These are phyloP conservation scores for Coenobita brevimanus DNA, from an alignment of 1,140 invertebrate species.

Conservation along the genomic window DNA sequence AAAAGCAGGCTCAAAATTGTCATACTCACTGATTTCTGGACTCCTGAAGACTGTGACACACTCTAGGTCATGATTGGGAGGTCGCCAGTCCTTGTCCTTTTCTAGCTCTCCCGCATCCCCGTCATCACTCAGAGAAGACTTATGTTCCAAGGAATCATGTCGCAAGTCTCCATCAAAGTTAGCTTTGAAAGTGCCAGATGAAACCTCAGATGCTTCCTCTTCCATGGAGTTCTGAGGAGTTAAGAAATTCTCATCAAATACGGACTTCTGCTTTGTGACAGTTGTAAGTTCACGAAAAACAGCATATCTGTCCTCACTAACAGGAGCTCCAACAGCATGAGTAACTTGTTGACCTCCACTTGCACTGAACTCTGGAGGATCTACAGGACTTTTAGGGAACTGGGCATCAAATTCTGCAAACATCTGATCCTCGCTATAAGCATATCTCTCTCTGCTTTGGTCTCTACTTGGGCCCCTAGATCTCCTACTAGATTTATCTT, in stretches of 20 bases:
- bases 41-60: conserved; percentile 68
- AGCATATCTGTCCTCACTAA: conserved; percentile 69
- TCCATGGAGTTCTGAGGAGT: conserved; percentile 70
- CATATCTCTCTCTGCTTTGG: conserved; percentile 50
- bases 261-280: conserved; percentile 66
- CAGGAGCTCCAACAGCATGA: conserved; percentile 64
- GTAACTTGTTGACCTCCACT: conserved; percentile 15
- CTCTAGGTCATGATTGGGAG: conserved; percentile 57
- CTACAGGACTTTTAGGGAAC: conserved; percentile 67
- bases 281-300: conserved; percentile 68
- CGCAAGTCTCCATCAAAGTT: conserved; percentile 62
- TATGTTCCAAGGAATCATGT: conserved; percentile 66
- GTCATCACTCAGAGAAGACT: conserved; percentile 68
- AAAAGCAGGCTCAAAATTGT: conserved; percentile 68
- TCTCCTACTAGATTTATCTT: conserved; percentile 37
- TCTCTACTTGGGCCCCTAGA: conserved; percentile 47
- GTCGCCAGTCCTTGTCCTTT: conserved; percentile 60
- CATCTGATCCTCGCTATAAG: conserved; percentile 66
- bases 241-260: conserved; percentile 69
- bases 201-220: conserved; percentile 68
- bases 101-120: conserved; percentile 52
- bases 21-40: conserved; percentile 69
- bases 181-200: conserved; percentile 68
- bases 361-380: conserved; percentile 59
- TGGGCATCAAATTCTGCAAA: conserved; percentile 69